Base-by-base conservation (phyloP, 1,140 invertebrate genomes). In the Drosophila pectinifera region DNA sequence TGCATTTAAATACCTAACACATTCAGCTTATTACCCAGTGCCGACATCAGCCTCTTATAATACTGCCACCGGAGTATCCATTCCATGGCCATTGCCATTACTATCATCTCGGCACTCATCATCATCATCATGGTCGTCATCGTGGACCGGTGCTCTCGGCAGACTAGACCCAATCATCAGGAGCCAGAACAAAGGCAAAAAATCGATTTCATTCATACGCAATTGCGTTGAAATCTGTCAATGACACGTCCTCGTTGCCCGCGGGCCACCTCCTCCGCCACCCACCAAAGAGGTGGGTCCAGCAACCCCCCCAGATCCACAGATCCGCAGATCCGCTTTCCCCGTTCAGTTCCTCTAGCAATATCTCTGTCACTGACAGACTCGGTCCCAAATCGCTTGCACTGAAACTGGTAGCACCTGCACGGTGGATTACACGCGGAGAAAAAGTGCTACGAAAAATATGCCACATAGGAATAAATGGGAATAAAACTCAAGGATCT, bases 191-290 rank as follows among this genome's bases (percentile, higher is more conserved):
- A 69, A 78, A 63, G 61, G 56, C 45, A 53, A 58, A 72, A 89
- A 83, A 89, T 89, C 84, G 77, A 89, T 89, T 89, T 84, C 84
- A 89, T 89, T 89, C 84, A 89, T 84, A 70, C 64, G 76, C 84
- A 88, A 74, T 88, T 88, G 73, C 78, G 68, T 69, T 82, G 82
- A 88, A 88, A 88, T 88, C 84, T 89, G 80, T 88, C 84, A 89
- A 88, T 88, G 80, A 78, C 84, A 89, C 83, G 76, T 84, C 73
- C 75, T 59, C 26, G 70, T 55, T 57, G 65, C 46, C 72, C 55
- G 34, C 41, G 28, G 24, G 46, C 54, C 38, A 56, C 31, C 46
- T 24, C 42, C 16, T 16, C 20, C 16, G 4, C 13, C 53, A 39
- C 28, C 22, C 41, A 36, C 20, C 31, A 39, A 46, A 51, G 22